phyloP scores from a whole-genome alignment of 2,113 vertebrate species.

The Oncorhynchus clarkii region DNA sequence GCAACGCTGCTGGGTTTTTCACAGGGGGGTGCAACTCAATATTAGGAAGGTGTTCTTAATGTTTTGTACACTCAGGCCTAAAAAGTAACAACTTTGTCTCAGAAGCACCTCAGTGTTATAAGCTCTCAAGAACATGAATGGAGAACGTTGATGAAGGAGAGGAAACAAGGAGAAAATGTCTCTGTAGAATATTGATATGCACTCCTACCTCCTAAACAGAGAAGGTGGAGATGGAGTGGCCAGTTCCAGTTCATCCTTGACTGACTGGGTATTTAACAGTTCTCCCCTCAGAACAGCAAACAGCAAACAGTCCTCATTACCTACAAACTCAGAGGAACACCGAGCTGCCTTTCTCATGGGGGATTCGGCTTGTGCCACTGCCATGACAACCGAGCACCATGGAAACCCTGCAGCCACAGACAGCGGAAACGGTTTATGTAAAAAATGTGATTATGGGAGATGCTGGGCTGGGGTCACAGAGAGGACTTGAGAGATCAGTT shows the following conservation, averaged over 20 bases:
- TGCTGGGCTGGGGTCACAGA: not conserved
- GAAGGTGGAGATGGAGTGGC: not conserved
- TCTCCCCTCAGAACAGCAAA: conserved; percentile 11
- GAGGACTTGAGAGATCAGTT: not conserved
- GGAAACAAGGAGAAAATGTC: too few relatives aligned
- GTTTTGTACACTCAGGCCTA: too few relatives aligned
- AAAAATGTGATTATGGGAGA: not conserved
- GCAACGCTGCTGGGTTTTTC: too few relatives aligned
- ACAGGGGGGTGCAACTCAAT: too few relatives aligned
- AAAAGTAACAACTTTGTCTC: too few relatives aligned
- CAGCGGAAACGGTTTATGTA: not conserved
- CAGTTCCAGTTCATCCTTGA: not conserved
- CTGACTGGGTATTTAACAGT: conserved; percentile 7
- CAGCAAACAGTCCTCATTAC: not conserved
- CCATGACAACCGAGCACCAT: conserved; percentile 29
- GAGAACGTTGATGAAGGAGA: too few relatives aligned
- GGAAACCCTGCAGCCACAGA: conserved; percentile 17
- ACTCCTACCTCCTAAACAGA: not conserved
- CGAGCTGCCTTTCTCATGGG: conserved; percentile 27
- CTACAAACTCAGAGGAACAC: conserved; percentile 22
- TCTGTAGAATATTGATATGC: too few relatives aligned
- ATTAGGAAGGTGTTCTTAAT: too few relatives aligned
- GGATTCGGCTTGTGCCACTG: conserved; percentile 13
- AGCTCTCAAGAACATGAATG: too few relatives aligned
- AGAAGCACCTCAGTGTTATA: too few relatives aligned